Evolutionary conservation across 1,140 invertebrate species (phyloP), one percentile per base, ranked within the genome.

Genomic region (Orussus abietinus): DNA sequence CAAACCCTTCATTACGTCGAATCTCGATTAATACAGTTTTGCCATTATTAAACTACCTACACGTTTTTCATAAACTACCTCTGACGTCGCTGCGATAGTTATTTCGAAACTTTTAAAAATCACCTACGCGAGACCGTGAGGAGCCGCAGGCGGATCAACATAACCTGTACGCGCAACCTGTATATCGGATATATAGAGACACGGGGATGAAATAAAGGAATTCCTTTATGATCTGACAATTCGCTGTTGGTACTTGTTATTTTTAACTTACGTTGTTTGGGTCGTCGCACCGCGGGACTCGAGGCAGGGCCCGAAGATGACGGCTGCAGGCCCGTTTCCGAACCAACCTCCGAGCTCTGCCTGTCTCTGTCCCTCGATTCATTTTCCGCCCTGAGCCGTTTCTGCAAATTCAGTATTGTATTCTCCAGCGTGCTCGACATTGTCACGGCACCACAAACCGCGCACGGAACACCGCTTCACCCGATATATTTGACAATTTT

Each of bases 351-450:
- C 47, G 38, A 57, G 39, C 39, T 54, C 20, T 64, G 69, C 41
- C 64, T 61, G 42, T 75, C 75, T 51, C 76, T 64, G 34, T 75
- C 74, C 36, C 68, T 63, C 17, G 79, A 75, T 59, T 80, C 79
- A 63, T 82, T 83, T 72, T 84, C 82, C 21, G 77, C 79, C 55
- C 76, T 75, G 32, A 86, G 67, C 37, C 79, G 72, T 45, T 78
- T 77, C 66, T 84, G 77, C 49, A 85, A 64, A 47, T 80, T 79
- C 51, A 80, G 69, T 54, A 85, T 77, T 69, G 80, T 83, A 47
- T 74, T 77, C 58, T 75, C 77, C 57, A 82, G 68, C 47, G 74
- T 67, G 42, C 72, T 75, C 48, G 70, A 70, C 70, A 69, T 70
- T 38, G 37, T 49, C 35, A 41, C 44, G 11, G 37, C 34, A 46